Conservation (phyloP, 2,888 invertebrate species). For the Leucoma salicis region DNA sequence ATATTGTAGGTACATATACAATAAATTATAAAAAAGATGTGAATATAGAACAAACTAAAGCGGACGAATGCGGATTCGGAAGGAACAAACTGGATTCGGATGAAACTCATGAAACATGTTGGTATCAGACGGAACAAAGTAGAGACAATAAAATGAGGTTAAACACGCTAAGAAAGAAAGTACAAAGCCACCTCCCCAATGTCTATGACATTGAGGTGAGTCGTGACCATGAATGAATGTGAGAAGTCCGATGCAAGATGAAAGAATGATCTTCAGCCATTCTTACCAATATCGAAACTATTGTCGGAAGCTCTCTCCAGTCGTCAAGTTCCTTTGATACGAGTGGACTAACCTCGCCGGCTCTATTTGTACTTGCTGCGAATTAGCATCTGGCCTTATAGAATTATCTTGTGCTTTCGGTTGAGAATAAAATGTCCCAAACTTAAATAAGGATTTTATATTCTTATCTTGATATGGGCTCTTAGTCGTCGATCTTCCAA, state of each 20-base stretch:
- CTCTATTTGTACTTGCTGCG: constrained; percentile 74
- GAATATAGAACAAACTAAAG: too few relatives aligned
- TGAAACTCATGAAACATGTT: too few relatives aligned
- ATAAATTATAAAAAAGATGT: too few relatives aligned
- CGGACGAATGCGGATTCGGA: too few relatives aligned
- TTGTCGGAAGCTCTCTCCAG: constrained; percentile 53
- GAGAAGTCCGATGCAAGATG: constrained; percentile 45
- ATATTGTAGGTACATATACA: too few relatives aligned
- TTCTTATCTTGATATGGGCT: constrained; percentile 69
- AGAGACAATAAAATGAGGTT: too few relatives aligned
- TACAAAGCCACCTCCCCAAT: not conserved
- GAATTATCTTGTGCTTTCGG: constrained; percentile 71
- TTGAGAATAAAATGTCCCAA: constrained; percentile 73
- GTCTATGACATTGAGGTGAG: not conserved
- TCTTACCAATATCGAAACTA: constrained; percentile 73
- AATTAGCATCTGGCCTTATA: constrained; percentile 74
- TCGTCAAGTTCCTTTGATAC: constrained; percentile 70
- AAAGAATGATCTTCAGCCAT: constrained; percentile 35
- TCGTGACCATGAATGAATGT: constrained; percentile 23
- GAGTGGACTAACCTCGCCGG: constrained; percentile 67
- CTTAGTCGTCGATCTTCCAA: constrained; percentile 78
- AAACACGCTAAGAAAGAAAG: not conserved
- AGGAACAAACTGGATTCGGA: too few relatives aligned
- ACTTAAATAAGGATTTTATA: constrained; percentile 65
- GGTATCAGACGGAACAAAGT: too few relatives aligned